Conservation (phyloP, 92 coral and sea anemone genomes). For the Zoanthus solanderi region DNA sequence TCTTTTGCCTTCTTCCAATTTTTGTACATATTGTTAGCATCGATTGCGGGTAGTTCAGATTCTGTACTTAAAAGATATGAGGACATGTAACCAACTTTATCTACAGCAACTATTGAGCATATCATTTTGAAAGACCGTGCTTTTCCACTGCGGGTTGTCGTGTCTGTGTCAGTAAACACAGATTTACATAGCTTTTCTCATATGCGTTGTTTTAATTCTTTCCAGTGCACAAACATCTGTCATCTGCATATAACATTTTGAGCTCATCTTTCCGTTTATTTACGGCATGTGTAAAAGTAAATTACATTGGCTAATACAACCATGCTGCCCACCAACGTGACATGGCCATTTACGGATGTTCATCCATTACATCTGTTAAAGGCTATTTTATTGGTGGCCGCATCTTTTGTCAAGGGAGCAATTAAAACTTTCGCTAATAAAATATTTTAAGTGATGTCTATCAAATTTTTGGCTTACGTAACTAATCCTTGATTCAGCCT, state of each 20-base stretch:
- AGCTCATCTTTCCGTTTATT: not conserved
- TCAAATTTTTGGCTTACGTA: not conserved
- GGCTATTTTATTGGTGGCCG: slow-evolving; percentile 8
- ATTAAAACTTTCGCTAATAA: slow-evolving; percentile 32
- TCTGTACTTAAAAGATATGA: slow-evolving; percentile 8
- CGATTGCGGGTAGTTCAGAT: not conserved
- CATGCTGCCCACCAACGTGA: not conserved
- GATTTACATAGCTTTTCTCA: slow-evolving; percentile 45
- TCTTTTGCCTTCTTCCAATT: slow-evolving; percentile 16
- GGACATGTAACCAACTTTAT: slow-evolving; percentile 5
- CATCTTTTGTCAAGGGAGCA: slow-evolving; percentile 30
- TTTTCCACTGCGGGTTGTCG: slow-evolving; percentile 46
- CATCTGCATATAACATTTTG: slow-evolving; percentile 3
- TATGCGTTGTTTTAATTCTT: slow-evolving; percentile 46
- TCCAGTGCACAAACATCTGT: slow-evolving; percentile 28
- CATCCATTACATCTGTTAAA: not conserved
- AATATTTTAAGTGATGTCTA: slow-evolving; percentile 26
- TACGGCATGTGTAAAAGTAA: not conserved
- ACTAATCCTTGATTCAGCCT: slow-evolving; percentile 2
- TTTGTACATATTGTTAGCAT: slow-evolving; percentile 8
- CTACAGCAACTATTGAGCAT: slow-evolving; percentile 15
- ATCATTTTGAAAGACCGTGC: slow-evolving; percentile 37
- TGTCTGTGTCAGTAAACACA: slow-evolving; percentile 43
- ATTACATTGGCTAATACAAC: not conserved
- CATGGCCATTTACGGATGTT: slow-evolving; percentile 7